Base-by-base conservation (phyloP, 2,113 vertebrate genomes). In the Cariama cristata region DNA sequence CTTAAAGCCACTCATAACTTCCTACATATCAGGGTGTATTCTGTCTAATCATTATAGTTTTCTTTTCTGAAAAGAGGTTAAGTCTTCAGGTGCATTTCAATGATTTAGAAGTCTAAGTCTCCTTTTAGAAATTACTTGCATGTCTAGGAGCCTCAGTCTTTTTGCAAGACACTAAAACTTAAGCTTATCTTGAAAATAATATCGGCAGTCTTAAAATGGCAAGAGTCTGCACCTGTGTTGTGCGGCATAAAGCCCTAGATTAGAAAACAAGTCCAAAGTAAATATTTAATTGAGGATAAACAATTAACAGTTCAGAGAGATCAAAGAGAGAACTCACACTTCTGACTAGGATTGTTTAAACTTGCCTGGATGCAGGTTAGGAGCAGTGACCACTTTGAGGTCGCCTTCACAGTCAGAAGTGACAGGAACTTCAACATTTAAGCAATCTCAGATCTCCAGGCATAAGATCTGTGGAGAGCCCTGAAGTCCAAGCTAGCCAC, bases 231-330 rank as follows among this genome's bases (percentile, higher is more conserved):
- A 80, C 59, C 63, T 93, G 67, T 3, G 6, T 52, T 2, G 0
- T 50, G 45, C 9, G 3, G 72, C 33, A 32, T 40, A 77, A 92
- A 96, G 75, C 47, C 55, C 59, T 72, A 81, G 90, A 94, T 84
- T 92, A 93, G 72, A 90, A 94, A 94, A 91, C 38, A 83, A 88
- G 52, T 83, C 94, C 75, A 88, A 93, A 90, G 72, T 80, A 96
- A 93, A 96, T 96, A 97, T 96, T 95, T 96, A 93, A 71, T 77
- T 81, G 59, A 84, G 26, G 63, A 94, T 77, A 92, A 83, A 86
- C 67, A 97, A 91, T 83, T 85, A 95, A 88, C 64, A 62, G 63
- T 76, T 83, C 75, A 83, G 28, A 38, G 13, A 80, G 74, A 91
- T 94, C 89, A 94, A 94, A 96, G 56, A 72, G 14, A 77, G 72